Conservation (phyloP, 2,797 vertebrate genomes). For the Nyctalus aviator region DNA sequence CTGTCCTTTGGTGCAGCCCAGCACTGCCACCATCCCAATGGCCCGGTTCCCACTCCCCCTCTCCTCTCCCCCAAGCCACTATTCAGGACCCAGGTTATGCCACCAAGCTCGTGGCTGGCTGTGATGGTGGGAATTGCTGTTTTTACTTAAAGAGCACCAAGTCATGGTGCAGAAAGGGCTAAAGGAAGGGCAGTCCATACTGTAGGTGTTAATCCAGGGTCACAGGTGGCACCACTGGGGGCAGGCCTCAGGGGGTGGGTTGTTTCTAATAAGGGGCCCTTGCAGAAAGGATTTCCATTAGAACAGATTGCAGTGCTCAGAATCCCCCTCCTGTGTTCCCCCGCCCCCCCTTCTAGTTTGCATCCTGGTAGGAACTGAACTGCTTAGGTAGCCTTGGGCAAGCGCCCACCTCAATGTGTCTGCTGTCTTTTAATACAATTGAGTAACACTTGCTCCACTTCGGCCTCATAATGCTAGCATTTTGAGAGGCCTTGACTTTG, state of each 20-base stretch:
- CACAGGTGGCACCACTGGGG: slow-evolving; percentile 65
- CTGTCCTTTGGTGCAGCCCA: background rate
- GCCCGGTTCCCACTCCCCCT: background rate
- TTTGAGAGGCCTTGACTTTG: slow-evolving; percentile 56
- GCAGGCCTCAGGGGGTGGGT: background rate
- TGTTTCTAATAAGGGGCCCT: background rate
- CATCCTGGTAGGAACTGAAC: background rate
- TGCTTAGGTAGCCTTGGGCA: background rate
- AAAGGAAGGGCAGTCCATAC: background rate
- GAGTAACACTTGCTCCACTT: background rate
- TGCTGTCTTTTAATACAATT: background rate
- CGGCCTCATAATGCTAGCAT: background rate
- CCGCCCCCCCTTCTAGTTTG: background rate
- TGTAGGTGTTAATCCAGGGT: background rate
- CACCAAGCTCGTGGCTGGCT: slow-evolving; percentile 43
- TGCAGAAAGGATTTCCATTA: slow-evolving; percentile 15
- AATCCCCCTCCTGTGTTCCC: too few relatives aligned
- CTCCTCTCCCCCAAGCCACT: background rate
- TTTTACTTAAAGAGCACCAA: background rate
- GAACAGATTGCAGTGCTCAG: background rate
- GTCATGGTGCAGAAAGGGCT: slow-evolving; percentile 31
- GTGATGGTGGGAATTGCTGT: slow-evolving; percentile 36
- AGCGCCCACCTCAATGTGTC: slow-evolving; percentile 37
- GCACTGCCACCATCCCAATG: background rate
- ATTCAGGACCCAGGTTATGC: background rate